phyloP scores from a whole-genome alignment of 2,113 vertebrate species.

The Eptesicus fuscus region DNA sequence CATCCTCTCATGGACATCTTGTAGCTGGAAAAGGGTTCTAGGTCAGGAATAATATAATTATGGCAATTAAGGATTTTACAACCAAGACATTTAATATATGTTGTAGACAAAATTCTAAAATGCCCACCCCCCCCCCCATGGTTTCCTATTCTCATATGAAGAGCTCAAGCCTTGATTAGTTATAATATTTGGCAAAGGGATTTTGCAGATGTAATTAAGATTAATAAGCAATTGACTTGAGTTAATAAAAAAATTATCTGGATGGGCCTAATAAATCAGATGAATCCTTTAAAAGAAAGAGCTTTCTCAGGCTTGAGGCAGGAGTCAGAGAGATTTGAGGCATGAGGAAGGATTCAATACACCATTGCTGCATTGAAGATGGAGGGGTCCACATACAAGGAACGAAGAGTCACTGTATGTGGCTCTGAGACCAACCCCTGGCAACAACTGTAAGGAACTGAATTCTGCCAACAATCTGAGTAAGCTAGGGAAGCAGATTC shows the following conservation, averaged over 20 bases:
- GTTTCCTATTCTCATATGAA: background rate
- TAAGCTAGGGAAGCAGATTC: background rate
- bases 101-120: background rate
- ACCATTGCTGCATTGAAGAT: background rate
- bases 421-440: background rate
- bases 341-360: background rate
- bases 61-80: background rate
- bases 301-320: background rate
- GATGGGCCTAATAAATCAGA: background rate
- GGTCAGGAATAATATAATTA: background rate
- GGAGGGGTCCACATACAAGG: background rate
- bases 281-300: background rate
- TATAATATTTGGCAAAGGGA: background rate
- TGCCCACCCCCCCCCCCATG: background rate
- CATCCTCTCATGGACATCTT: background rate
- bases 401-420: background rate
- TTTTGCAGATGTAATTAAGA: background rate
- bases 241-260: background rate
- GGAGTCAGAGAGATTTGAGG: background rate
- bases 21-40: background rate
- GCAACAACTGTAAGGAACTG: background rate
- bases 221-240: background rate
- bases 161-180: background rate
- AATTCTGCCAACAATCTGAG: background rate
- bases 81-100: background rate